phyloP scores from a whole-genome alignment of 92 coral and sea anemone genomes.

The Siderastrea siderea region DNA sequence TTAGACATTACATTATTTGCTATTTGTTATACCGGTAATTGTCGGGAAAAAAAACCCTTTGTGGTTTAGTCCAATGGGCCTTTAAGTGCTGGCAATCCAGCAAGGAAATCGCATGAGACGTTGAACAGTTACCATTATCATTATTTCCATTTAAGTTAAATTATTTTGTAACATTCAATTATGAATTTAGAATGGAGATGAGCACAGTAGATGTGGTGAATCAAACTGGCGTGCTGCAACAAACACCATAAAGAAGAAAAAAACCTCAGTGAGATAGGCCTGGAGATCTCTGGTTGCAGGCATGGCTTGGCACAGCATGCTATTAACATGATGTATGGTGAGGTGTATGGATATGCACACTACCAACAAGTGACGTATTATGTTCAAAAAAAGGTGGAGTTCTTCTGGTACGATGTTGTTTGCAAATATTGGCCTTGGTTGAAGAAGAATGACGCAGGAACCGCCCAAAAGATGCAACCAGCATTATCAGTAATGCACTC shows the following conservation, averaged over 20 bases:
- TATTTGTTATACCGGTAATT: too few relatives aligned
- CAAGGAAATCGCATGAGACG: too few relatives aligned
- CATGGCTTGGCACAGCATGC: constrained; percentile 74
- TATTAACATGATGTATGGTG: constrained; percentile 67
- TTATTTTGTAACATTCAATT: background rate
- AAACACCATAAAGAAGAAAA: constrained; percentile 40
- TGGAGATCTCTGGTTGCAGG: constrained; percentile 73
- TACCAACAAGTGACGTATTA: constrained; percentile 49
- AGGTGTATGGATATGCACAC: constrained; percentile 81
- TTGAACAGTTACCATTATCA: background rate
- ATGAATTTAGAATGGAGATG: constrained; percentile 13
- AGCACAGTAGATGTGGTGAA: constrained; percentile 59
- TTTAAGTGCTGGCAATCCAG: too few relatives aligned
- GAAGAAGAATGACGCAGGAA: constrained; percentile 40
- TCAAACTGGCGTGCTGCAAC: constrained; percentile 78
- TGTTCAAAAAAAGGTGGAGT: constrained; percentile 58
- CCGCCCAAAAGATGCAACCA: constrained; percentile 72
- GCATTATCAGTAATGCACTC: constrained; percentile 80
- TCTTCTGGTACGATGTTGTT: constrained; percentile 81
- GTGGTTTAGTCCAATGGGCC: too few relatives aligned
- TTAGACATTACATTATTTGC: too few relatives aligned
- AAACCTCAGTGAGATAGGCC: constrained; percentile 67
- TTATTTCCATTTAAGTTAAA: too few relatives aligned
- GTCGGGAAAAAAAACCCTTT: too few relatives aligned
- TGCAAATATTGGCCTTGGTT: constrained; percentile 91